Percentiles rank a stretch among this genome's conserved stretches.
Evolutionary conservation across 2,113 vertebrate genomes (phyloP).

Genomic region (Zosterops japonicus): DNA sequence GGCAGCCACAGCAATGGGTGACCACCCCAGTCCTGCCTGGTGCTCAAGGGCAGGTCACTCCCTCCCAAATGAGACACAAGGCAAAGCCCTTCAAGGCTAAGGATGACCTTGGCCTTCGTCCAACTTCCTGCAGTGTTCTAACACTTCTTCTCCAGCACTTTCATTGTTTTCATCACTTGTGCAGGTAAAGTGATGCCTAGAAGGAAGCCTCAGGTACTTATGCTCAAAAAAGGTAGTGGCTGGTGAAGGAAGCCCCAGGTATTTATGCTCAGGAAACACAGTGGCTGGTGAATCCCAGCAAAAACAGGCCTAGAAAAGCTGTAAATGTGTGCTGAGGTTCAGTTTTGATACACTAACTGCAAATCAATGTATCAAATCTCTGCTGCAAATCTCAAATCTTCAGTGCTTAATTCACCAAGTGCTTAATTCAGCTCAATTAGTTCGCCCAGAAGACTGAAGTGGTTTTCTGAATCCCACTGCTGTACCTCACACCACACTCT

Average conservation of each 20-base stretch:
- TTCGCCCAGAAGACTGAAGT: background rate
- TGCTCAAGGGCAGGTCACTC: background rate
- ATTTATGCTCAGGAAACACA: background rate
- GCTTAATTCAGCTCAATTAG: background rate
- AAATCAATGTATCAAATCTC: background rate
- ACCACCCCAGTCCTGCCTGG: background rate
- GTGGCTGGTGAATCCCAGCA: background rate
- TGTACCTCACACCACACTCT: background rate
- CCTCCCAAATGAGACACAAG: background rate
- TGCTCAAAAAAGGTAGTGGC: rapidly evolving
- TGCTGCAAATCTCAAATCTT: background rate
- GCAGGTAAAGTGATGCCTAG: background rate
- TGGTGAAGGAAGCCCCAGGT: background rate
- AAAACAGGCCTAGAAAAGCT: background rate
- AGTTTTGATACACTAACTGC: background rate
- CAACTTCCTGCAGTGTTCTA: background rate
- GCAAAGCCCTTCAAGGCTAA: background rate
- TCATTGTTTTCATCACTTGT: background rate
- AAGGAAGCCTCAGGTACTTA: background rate
- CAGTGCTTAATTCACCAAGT: background rate
- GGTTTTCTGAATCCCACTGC: background rate
- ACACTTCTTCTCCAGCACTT: background rate
- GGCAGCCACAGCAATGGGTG: background rate
- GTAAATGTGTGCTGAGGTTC: background rate
- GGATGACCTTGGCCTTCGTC: rapidly evolving